Conservation (phyloP, 2,797 vertebrate genomes). For the Aeoliscus strigatus region DNA sequence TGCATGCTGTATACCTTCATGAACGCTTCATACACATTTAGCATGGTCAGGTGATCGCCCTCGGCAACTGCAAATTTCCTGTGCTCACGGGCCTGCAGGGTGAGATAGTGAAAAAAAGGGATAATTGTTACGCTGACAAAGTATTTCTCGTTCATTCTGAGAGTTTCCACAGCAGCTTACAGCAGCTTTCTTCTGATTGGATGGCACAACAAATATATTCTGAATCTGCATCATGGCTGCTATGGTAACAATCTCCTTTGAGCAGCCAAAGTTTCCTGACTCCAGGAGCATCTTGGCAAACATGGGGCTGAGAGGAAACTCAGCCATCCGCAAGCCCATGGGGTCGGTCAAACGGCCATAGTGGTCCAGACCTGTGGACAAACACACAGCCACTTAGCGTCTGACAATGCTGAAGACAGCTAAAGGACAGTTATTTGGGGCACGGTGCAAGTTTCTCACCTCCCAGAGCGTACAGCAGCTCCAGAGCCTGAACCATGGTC, state of each 20-base stretch:
- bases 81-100: slow-evolving; percentile 85
- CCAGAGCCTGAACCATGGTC: slow-evolving; percentile 98
- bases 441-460: slow-evolving; percentile 73
- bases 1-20: slow-evolving; percentile 74
- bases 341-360: slow-evolving; percentile 92
- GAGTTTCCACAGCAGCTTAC: slow-evolving; percentile 80
- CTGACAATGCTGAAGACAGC: slow-evolving; percentile 8
- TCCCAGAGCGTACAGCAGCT: slow-evolving; percentile 93
- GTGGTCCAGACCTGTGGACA: slow-evolving; percentile 87
- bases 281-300: slow-evolving; percentile 98
- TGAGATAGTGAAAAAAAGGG: slow-evolving; percentile 21
- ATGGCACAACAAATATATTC: slow-evolving; percentile 87
- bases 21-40: slow-evolving; percentile 97
- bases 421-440: slow-evolving; percentile 11
- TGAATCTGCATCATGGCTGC: slow-evolving; percentile 99
- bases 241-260: slow-evolving; percentile 94
- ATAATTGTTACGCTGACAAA: slow-evolving; percentile 32
- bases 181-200: slow-evolving; percentile 89
- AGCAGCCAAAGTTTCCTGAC: slow-evolving; percentile 95
- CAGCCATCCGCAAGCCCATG: slow-evolving; percentile 91
- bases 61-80: slow-evolving; percentile 97
- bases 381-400: slow-evolving; percentile 7
- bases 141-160: slow-evolving; percentile 19
- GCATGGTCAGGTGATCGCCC: slow-evolving; percentile 97
- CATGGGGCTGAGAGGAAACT: slow-evolving; percentile 97